Conservation (phyloP, 2,888 invertebrate genomes). For the Pseudococcus viburni region DNA sequence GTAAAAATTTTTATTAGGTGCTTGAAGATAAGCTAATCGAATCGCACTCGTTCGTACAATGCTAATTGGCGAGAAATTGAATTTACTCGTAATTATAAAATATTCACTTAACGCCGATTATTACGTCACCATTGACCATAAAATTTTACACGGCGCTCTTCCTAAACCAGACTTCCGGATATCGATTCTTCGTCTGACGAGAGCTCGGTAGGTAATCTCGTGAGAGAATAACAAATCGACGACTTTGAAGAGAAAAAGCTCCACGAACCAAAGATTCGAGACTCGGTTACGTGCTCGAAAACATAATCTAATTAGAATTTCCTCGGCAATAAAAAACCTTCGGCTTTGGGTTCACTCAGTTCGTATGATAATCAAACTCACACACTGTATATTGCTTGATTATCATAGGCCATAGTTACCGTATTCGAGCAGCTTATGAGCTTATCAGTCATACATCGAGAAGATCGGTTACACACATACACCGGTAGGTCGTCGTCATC, state of each 20-base stretch:
- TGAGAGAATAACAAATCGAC: not conserved
- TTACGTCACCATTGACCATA: slow-evolving; percentile 28
- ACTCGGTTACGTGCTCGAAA: slow-evolving; percentile 5
- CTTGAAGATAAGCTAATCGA: slow-evolving; percentile 12
- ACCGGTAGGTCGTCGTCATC: slow-evolving; percentile 33
- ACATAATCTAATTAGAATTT: slow-evolving; percentile 47
- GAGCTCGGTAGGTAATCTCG: not conserved
- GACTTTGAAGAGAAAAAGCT: not conserved
- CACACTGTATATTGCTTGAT: not conserved
- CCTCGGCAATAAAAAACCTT: not conserved
- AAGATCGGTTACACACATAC: not conserved
- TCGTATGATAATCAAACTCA: not conserved
- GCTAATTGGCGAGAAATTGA: slow-evolving; percentile 37
- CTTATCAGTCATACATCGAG: slow-evolving; percentile 37
- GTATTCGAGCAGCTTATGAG: not conserved
- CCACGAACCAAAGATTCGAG: not conserved
- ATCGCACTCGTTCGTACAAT: slow-evolving; percentile 1
- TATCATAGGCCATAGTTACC: not conserved
- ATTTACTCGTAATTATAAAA: slow-evolving; percentile 6
- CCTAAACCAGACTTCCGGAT: slow-evolving; percentile 27
- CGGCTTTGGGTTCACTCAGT: not conserved
- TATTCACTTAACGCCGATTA: slow-evolving; percentile 15
- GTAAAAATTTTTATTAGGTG: not conserved
- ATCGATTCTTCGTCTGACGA: not conserved
- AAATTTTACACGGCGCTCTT: slow-evolving; percentile 7